Evolutionary conservation across 1,140 invertebrate genomes (phyloP), one percentile per base, ranked within the genome.

Genomic region (Harpegnathos saltator): DNA sequence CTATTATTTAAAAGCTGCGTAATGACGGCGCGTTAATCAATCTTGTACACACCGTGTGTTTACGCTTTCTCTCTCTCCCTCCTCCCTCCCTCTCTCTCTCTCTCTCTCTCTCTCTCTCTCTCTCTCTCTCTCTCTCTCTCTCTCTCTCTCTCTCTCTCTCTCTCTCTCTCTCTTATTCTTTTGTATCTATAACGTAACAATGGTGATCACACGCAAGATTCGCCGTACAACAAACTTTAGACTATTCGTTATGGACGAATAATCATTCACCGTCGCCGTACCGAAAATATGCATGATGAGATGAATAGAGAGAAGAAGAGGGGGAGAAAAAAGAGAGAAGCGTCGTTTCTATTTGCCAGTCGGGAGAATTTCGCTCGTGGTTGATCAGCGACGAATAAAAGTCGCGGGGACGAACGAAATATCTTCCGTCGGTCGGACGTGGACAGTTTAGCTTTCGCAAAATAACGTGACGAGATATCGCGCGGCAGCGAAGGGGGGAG

Each of bases 381-480:
- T 66, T 15, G 29, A n/a, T 54, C 33, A 66, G 17, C 33, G 52
- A 33, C 17, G 29, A 63, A 19, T 66, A 68, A 44, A 0, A 14
- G 15, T 44, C 3, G 33, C 52, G 12, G 29, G 56, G 26, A 33
- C 44, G 22, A 69, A 19, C 26, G 26, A 9, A 11, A 44, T 11
- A 7, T 44, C 29, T 44, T 78, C 50, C 26, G n/a, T 80, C 52
- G 38, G 38, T 44, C 38, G 38, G 9, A 44, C 38, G 66, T 22
- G 38, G n/a, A 19, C 44, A 1, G 22, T 69, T 69, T 69, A 58
- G 65, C 63, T 80, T 80, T 71, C 24, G 65, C 33, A 33, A 7
- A 69, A 71, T 77, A 68, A 44, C 17, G 19, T 19, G 15, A 26
- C 33, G 3, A 14, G 26, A 66, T n/a, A n/a, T n/a, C n/a, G n/a